These are phyloP conservation scores for Gymnopithys bicolor DNA, from an alignment of 2,797 vertebrate species.

Conservation along the genomic window DNA sequence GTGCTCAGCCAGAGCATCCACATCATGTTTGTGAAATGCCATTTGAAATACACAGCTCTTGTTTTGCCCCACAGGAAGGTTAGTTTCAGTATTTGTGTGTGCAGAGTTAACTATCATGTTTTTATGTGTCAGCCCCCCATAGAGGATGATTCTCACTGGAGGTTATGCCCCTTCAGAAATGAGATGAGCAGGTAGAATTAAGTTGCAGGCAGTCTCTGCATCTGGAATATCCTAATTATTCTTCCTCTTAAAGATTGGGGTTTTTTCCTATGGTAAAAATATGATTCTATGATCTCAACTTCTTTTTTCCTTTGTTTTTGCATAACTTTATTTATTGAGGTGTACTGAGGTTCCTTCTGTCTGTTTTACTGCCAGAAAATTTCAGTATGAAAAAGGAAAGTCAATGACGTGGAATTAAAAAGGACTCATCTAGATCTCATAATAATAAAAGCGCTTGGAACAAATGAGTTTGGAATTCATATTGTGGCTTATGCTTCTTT, in stretches of 20 bases:
- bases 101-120: fast-evolving
- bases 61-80: not conserved
- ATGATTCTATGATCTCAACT: not conserved
- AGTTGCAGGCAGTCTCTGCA: not conserved
- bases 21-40: not conserved
- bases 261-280: not conserved
- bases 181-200: not conserved
- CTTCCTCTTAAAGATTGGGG: not conserved
- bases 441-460: constrained; percentile 24
- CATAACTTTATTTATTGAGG: not conserved
- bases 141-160: not conserved
- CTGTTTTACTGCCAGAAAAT: constrained; percentile 18
- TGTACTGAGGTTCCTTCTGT: not conserved
- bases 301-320: constrained; percentile 8
- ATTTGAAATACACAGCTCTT: not conserved
- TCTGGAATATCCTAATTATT: not conserved
- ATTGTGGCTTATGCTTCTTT: constrained; percentile 16
- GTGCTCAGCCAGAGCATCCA: not conserved
- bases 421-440: constrained; percentile 31
- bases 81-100: not conserved
- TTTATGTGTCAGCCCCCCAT: not conserved
- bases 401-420: not conserved
- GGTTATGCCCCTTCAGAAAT: not conserved
- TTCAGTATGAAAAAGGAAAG: not conserved
- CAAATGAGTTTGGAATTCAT: constrained; percentile 42